A percentile compares a stretch with the other conserved stretches of the same genome.
Conservation (phyloP, 2,888 invertebrate genomes). For the Lasius platythorax region DNA sequence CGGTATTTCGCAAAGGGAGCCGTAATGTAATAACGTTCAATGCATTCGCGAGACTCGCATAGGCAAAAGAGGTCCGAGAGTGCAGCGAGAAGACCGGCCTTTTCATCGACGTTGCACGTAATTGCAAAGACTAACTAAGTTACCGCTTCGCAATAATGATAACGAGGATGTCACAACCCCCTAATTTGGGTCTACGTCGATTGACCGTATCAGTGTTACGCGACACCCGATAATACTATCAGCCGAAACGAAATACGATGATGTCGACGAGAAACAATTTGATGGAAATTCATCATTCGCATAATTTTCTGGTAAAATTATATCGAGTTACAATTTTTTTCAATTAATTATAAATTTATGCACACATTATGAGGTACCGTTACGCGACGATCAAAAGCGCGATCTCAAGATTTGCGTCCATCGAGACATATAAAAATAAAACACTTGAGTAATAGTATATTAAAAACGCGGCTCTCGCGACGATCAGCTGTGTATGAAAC, state of each 20-base stretch:
- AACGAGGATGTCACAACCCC: constrained; percentile 75
- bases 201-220: constrained; percentile 59
- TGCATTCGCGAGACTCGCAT: constrained; percentile 62
- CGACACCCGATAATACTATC: constrained; percentile 40
- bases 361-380: background rate
- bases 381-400: background rate
- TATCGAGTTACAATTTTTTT: background rate
- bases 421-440: background rate
- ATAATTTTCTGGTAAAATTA: background rate
- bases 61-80: constrained; percentile 62
- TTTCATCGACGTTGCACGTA: constrained; percentile 71
- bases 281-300: constrained; percentile 2
- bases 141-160: constrained; percentile 74
- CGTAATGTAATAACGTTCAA: constrained; percentile 73
- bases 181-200: constrained; percentile 73
- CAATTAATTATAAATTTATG: background rate
- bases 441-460: background rate
- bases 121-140: constrained; percentile 78
- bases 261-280: background rate
- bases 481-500: constrained; percentile 6
- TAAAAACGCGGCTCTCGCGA: background rate
- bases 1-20: constrained; percentile 55
- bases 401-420: background rate
- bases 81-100: constrained; percentile 60
- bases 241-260: background rate